Conservation (phyloP, 2,797 vertebrate species). For the Anniella stebbinsi region DNA sequence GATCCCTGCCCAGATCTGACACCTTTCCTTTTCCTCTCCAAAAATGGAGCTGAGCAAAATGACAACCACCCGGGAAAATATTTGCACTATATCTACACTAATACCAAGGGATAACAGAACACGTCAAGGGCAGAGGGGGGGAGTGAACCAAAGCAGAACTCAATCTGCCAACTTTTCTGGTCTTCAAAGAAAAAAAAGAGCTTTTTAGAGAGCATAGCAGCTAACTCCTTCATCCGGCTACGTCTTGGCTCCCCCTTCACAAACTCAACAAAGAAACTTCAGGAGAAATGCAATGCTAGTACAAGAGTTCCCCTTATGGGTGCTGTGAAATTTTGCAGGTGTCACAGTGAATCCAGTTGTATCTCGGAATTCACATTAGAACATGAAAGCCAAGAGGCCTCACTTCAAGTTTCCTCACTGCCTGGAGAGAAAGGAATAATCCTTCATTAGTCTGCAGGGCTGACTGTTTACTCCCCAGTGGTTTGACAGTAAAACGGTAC, state of each 20-base stretch:
- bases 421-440: not conserved
- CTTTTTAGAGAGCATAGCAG: not conserved
- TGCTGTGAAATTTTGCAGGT: not conserved
- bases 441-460: too few relatives aligned
- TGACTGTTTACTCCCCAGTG: not conserved
- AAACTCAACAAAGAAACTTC: not conserved
- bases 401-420: not conserved
- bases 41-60: not conserved
- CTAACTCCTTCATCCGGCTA: not conserved
- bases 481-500: not conserved
- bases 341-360: not conserved
- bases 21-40: not conserved
- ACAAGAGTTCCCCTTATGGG: not conserved
- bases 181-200: not conserved
- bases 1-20: too few relatives aligned
- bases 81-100: not conserved
- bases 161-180: not conserved
- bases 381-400: not conserved
- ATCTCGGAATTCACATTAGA: not conserved
- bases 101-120: not conserved
- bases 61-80: not conserved
- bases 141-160: not conserved
- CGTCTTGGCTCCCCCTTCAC: not conserved
- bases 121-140: not conserved
- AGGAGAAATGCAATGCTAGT: not conserved